Conservation (phyloP, 2,888 invertebrate species). For the Agrenia bidenticulata region DNA sequence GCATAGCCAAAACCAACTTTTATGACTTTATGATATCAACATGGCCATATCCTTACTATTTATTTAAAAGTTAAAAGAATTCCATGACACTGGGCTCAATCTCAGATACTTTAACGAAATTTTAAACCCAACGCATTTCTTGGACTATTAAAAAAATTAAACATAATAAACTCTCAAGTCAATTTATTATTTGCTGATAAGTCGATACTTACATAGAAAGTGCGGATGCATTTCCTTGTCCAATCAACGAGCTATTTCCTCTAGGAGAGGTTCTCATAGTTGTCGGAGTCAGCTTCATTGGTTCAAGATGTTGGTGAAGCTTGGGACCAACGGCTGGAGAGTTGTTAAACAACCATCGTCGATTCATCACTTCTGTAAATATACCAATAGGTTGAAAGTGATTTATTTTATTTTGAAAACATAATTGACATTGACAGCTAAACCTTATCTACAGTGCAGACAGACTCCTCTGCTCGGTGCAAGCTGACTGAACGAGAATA, state of each 20-base stretch:
- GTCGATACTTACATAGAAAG: conserved; percentile 38
- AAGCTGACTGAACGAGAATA: neutral
- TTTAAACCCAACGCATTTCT: too few species aligned
- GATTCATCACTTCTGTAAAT: conserved; percentile 44
- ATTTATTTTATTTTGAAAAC: neutral
- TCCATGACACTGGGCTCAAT: too few species aligned
- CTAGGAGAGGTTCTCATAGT: conserved; percentile 26
- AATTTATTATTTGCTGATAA: too few species aligned
- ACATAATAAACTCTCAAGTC: too few species aligned
- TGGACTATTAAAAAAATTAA: too few species aligned
- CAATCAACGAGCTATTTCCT: conserved; percentile 26
- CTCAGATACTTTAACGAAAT: too few species aligned
- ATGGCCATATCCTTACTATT: too few species aligned
- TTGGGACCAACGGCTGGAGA: conserved; percentile 38
- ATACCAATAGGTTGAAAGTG: neutral
- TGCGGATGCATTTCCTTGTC: conserved; percentile 37
- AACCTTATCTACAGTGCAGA: neutral
- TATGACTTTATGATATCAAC: too few species aligned
- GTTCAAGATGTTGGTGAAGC: conserved; percentile 32
- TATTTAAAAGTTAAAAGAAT: too few species aligned
- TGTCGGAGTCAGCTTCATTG: conserved; percentile 22
- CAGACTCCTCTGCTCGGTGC: neutral
- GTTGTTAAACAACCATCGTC: conserved; percentile 46
- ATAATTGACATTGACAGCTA: conserved; percentile 22
- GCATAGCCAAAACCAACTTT: too few species aligned